Percentiles rank a stretch among this genome's conserved stretches.
phyloP scores from a whole-genome alignment of 2,888 invertebrate species.

The Drosophila subquinaria region DNA sequence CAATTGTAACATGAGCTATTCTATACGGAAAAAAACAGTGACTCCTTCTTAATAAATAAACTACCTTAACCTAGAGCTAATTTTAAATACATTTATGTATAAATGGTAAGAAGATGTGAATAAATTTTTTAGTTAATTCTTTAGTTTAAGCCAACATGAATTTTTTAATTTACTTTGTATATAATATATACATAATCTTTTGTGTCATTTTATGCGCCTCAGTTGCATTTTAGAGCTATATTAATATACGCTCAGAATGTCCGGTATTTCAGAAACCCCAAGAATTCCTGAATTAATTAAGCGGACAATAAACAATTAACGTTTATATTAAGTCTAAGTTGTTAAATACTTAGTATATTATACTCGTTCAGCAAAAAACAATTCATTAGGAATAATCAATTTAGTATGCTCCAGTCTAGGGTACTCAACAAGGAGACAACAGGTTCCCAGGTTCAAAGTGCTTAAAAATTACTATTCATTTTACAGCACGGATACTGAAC shows the following conservation, averaged over 20 bases:
- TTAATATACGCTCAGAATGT: conserved; percentile 18
- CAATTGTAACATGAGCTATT: conserved; percentile 23
- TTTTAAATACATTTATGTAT: no score
- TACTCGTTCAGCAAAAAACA: background rate
- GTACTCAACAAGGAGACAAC: background rate
- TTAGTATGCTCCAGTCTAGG: background rate
- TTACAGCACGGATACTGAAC: no score
- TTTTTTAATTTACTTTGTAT: no score
- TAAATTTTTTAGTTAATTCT: no score
- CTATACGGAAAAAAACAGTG: background rate
- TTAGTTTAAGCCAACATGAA: no score
- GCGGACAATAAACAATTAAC: conserved; percentile 35
- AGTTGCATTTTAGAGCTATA: background rate
- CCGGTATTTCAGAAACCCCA: conserved; percentile 49
- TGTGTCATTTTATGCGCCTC: background rate
- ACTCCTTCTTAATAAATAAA: no score
- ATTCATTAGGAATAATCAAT: conserved; percentile 4
- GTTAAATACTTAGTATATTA: conserved; percentile 31
- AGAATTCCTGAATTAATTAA: conserved; percentile 61
- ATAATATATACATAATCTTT: background rate
- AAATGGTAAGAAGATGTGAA: no score
- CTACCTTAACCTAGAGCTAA: no score
- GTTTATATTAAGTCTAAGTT: conserved; percentile 18
- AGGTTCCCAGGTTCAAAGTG: conserved; percentile 4
- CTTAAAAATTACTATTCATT: background rate